Conservation (phyloP, 2,113 vertebrate species). For the Saccopteryx leptura region DNA sequence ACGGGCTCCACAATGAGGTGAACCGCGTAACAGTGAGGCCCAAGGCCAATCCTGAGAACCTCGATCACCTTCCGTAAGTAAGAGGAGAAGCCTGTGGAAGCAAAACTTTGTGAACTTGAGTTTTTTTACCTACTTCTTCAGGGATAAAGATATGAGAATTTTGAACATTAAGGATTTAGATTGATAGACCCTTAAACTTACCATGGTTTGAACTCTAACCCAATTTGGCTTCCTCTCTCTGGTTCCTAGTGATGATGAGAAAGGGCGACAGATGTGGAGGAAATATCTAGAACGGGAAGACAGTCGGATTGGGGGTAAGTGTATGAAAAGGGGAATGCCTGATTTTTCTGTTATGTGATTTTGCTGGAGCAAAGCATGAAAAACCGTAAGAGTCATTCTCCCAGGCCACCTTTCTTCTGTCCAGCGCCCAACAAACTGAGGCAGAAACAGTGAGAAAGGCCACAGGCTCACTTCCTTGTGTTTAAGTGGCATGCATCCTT, state of each 20-base stretch:
- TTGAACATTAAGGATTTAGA: not conserved
- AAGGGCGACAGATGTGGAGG: constrained; percentile 96
- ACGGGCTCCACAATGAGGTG: constrained; percentile 96
- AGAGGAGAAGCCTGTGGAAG: not conserved
- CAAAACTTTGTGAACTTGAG: not conserved
- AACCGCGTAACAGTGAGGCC: constrained; percentile 92
- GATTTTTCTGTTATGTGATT: not conserved
- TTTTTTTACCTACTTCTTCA: not conserved
- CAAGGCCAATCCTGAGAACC: constrained; percentile 87
- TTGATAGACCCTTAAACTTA: not conserved
- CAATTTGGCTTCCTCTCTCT: not conserved
- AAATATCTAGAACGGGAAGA: constrained; percentile 96
- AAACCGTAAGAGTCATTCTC: not conserved
- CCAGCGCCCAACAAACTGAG: not conserved
- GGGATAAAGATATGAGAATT: not conserved
- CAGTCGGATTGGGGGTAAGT: constrained; percentile 97
- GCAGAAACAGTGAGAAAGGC: not conserved
- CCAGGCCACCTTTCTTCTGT: not conserved
- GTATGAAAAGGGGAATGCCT: not conserved
- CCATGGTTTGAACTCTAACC: not conserved
- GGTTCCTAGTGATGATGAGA: constrained; percentile 94
- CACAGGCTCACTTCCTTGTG: not conserved
- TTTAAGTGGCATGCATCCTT: not conserved
- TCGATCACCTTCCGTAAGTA: constrained; percentile 96
- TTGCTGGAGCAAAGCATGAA: not conserved